A percentile compares a stretch with the other conserved stretches of the same genome.
Evolutionary conservation across 2,113 vertebrate genomes (phyloP).

Genomic region (Cyprinus carpio): DNA sequence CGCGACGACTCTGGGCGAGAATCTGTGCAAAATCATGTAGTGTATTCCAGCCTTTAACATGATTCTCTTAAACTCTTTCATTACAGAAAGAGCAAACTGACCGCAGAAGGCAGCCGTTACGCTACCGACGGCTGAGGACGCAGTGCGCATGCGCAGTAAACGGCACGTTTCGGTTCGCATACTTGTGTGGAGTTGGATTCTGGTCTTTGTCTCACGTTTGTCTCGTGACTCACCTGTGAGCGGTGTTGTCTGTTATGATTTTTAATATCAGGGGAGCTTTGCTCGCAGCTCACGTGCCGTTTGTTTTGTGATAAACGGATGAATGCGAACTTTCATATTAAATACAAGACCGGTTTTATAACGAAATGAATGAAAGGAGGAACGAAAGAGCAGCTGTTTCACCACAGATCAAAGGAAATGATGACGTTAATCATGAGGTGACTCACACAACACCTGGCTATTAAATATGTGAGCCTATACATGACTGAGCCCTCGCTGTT

Average conservation of each 20-base stretch:
- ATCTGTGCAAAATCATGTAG: not conserved
- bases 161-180: not conserved
- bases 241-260: not conserved
- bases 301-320: not conserved
- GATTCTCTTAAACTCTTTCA: not conserved
- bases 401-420: not conserved
- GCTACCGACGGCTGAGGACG: not conserved
- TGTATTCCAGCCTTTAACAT: not conserved
- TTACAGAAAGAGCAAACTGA: not conserved
- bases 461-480: not conserved
- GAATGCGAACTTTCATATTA: not conserved
- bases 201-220: not conserved
- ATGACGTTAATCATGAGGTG: not conserved
- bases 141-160: not conserved
- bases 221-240: not conserved
- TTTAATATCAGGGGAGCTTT: not conserved
- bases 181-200: not conserved
- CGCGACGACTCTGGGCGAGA: not conserved
- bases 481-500: not conserved
- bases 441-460: conserved; percentile 38
- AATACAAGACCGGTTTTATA: not conserved
- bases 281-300: not conserved
- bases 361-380: too few relatives aligned
- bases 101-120: too few relatives aligned
- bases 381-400: not conserved